Base-by-base conservation (phyloP, 2,113 vertebrate species). In the Cacatua alba region DNA sequence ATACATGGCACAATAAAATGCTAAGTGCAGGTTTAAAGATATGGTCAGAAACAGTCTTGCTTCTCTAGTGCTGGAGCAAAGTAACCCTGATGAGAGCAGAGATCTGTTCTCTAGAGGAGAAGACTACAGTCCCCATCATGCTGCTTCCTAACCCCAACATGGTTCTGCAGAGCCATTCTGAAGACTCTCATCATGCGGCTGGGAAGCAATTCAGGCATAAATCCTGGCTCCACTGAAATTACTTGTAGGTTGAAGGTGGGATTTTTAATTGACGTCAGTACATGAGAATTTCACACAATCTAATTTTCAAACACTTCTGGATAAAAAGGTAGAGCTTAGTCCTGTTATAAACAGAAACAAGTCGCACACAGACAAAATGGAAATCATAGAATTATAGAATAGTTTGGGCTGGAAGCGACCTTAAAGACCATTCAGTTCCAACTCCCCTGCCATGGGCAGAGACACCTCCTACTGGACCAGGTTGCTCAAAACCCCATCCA, bases 91-190 rank as follows among this genome's bases (percentile, higher is more conserved):
- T 43, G 63, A 88, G 21, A 86, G 18, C 37, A 88, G 44, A 62
- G 13, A 8, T 62, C 15, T 57, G 1, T 20, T 44, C 41, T 65
- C n/a, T 43, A 16, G 23, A 75, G 65, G 13, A 64, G 33, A 23
- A 6, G 5, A 11, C 8, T 53, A 44, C 26, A 28, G 68, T 20
- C 10, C 35, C 14, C 31, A 44, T 6, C 0, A 0, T 76, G 80
- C 24, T 65, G 26, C 43, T 70, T 90, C 63, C 76, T 3, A 7
- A 8, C 4, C 41, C 24, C 20, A 43, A 6, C 21, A 17, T 3
- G 12, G 8, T 57, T 53, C 87, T 68, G n/a, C 67, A 82, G 46
- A 82, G n/a, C 35, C 23, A 9, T 9, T 4, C 23, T 29, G 14
- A 69, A 26, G 21, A 6, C 16, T 11, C 19, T 13, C 31, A 25